phyloP scores from a whole-genome alignment of 30 jellyfish, hydroid and myxozoan genomes.

The Clytia hemisphaerica region DNA sequence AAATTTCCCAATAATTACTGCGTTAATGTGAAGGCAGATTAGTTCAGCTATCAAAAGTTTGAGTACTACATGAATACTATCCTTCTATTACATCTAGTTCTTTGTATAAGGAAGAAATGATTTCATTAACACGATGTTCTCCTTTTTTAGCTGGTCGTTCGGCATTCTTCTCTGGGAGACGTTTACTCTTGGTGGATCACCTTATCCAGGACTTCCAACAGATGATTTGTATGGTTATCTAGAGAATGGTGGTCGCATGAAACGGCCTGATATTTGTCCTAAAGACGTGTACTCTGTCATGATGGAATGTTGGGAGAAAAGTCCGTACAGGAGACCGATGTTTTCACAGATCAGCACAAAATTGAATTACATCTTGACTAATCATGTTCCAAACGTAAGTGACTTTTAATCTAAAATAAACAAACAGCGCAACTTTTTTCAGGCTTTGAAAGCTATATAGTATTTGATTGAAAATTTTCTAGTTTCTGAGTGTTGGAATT shows the following conservation, averaged over 20 bases:
- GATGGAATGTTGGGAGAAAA: slow-evolving; percentile 83
- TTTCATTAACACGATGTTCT: no score
- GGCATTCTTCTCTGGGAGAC: slow-evolving; percentile 95
- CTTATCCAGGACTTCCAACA: slow-evolving; percentile 95
- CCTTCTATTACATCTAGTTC: no score
- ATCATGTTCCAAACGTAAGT: slow-evolving; percentile 31
- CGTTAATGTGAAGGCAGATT: no score
- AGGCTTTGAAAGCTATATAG: no score
- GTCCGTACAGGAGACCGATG: slow-evolving; percentile 71
- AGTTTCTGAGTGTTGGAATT: no score
- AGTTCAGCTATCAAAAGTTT: no score
- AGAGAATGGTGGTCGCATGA: slow-evolving; percentile 68
- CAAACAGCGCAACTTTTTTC: no score
- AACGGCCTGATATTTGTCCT: slow-evolving; percentile 86
- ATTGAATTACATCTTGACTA: slow-evolving; percentile 42
- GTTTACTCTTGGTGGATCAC: slow-evolving; percentile 97
- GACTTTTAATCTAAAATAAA: no score
- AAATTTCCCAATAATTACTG: no score
- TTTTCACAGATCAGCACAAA: slow-evolving; percentile 45
- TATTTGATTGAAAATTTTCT: no score
- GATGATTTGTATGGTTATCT: slow-evolving; percentile 53
- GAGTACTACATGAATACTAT: no score
- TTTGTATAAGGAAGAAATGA: no score
- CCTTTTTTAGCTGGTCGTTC: slow-evolving; percentile 81
- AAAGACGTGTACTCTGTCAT: slow-evolving; percentile 57